Conservation (phyloP, 2,797 vertebrate species). For the Notoglanidium macrostoma region DNA sequence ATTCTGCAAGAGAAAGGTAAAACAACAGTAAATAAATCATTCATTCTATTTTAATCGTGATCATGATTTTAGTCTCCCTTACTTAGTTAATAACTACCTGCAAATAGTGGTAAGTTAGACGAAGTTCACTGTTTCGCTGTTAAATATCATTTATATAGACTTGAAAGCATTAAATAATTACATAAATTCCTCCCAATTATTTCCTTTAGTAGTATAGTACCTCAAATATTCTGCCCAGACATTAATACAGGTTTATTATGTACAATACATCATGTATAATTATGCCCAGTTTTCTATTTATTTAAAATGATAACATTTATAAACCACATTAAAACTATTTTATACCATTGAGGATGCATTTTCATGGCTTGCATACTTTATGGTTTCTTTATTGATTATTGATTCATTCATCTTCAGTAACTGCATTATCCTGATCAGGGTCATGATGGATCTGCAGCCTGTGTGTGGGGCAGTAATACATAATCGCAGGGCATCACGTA, state of each 20-base stretch:
- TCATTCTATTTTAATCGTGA: neutral
- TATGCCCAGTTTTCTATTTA: neutral
- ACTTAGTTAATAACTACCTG: neutral
- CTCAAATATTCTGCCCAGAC: neutral
- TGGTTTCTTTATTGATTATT: neutral
- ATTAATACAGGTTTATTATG: neutral
- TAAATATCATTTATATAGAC: neutral
- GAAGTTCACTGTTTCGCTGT: neutral
- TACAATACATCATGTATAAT: too few relatives aligned
- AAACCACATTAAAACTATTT: neutral
- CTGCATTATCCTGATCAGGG: neutral
- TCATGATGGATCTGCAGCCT: neutral
- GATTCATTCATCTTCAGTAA: neutral
- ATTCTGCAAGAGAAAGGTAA: constrained; percentile 76
- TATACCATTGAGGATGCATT: neutral
- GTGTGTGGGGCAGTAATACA: neutral
- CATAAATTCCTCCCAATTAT: neutral
- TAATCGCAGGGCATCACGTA: neutral
- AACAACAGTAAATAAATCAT: neutral
- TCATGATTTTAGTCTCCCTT: neutral
- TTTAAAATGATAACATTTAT: neutral
- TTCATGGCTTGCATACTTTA: neutral
- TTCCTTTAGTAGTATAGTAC: neutral
- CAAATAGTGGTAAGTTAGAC: neutral
- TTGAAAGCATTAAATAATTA: neutral